A percentile compares a stretch with the other conserved stretches of the same genome.
phyloP scores from a whole-genome alignment of 2,113 vertebrate genomes.

The Felis chaus region DNA sequence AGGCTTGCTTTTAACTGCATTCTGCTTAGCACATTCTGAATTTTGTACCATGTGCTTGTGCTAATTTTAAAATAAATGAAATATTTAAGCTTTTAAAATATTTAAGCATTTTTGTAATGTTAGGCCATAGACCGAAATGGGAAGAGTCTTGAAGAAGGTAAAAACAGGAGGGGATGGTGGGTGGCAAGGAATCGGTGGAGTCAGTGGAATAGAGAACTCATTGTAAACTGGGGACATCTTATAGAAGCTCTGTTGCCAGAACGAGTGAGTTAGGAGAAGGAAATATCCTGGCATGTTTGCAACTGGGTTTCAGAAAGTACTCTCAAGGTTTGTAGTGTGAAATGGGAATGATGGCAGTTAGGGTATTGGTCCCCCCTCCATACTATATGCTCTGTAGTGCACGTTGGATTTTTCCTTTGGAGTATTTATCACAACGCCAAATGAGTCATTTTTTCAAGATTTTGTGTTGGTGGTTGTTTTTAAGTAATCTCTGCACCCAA shows the following conservation, averaged over 20 bases:
- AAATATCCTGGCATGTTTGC: background rate
- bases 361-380: background rate
- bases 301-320: background rate
- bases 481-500: background rate
- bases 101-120: conserved; percentile 7
- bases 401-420: background rate
- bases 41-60: background rate
- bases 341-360: background rate
- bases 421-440: background rate
- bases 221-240: background rate
- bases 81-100: conserved; percentile 11
- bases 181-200: background rate
- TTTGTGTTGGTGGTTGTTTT: background rate
- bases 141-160: background rate
- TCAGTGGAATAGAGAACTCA: background rate
- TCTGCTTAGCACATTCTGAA: background rate
- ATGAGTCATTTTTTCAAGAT: background rate
- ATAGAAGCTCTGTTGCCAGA: too few species aligned
- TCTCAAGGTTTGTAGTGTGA: background rate
- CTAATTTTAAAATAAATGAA: conserved; percentile 19
- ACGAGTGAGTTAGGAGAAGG: background rate
- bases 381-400: background rate
- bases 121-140: background rate
- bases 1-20: background rate
- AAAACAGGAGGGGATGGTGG: background rate